Percentiles rank a stretch among this genome's conserved stretches.
Evolutionary conservation across 2,888 invertebrate species (phyloP).

Genomic region (Campoletis raptor): DNA sequence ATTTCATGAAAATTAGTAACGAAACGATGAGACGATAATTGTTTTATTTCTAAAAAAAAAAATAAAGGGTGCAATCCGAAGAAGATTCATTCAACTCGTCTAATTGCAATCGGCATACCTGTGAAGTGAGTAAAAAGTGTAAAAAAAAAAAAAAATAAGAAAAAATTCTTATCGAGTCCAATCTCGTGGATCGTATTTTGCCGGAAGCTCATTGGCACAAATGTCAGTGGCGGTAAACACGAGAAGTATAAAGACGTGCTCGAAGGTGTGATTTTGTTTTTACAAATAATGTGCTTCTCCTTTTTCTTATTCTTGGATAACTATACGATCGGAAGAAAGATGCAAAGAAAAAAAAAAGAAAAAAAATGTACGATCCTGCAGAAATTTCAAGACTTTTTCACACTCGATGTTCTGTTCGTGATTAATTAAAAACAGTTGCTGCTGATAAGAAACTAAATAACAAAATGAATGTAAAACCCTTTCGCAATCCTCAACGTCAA

Average conservation of each 20-base stretch:
- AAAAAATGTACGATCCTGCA: conserved; percentile 3
- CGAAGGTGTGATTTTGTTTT: conserved; percentile 58
- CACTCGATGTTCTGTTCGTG: background rate
- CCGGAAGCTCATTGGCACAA: conserved; percentile 44
- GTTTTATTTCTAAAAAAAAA: background rate
- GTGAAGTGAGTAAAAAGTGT: conserved; percentile 8
- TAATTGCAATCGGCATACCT: conserved; percentile 53
- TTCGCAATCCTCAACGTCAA: conserved; percentile 2
- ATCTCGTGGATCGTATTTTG: conserved; percentile 38
- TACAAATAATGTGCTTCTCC: conserved; percentile 4
- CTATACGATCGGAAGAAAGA: conserved; percentile 5
- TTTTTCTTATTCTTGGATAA: conserved; percentile 6
- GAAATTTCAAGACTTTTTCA: background rate
- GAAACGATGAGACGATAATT: background rate
- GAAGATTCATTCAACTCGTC: conserved; percentile 26
- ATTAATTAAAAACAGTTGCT: background rate
- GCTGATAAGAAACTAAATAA: background rate
- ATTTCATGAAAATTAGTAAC: background rate
- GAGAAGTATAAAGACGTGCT: conserved; percentile 44
- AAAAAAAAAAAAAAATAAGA: too few species aligned
- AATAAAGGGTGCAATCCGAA: background rate
- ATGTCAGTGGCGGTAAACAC: conserved; percentile 12
- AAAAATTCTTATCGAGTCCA: conserved; percentile 18
- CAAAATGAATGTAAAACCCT: conserved; percentile 3
- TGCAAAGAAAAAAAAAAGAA: too few species aligned